Base-by-base conservation (phyloP, 2,888 invertebrate genomes). In the Eulithis prunata region DNA sequence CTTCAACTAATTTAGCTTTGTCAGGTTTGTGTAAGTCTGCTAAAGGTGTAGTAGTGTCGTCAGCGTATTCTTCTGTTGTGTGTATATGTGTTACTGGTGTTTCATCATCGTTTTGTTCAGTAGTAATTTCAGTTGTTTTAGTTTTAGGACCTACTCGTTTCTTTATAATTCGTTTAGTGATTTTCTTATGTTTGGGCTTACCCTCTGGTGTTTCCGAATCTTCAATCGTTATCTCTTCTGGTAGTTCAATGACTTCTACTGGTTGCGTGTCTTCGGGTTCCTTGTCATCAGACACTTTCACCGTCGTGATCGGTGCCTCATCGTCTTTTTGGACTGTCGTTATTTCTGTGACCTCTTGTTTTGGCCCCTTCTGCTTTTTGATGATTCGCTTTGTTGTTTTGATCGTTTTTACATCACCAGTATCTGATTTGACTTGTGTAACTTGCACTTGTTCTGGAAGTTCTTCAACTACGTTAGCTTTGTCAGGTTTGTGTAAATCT, bases 61-160 rank as follows among this genome's bases (percentile, higher is more conserved):
- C 57, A 57, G 47, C 47, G 14, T 47, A 36, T 57, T 13, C 47
- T 2, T 14, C 10, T 38, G 58, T 21, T 13, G 58, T 58, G 58
- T 51, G 12, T 21, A 51, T 41, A 13, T 57, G 36, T 47, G 13
- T 14, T 3, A 36, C 36, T 28, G 57, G 57, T 45, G 47, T 36
- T 46, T 46, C 36, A 13, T 57, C 36, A 11, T 57, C 47, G 2
- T 47, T 11, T 36, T 57, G 57, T 36, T 21, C 47, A 11, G 57
- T 57, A 4, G 46, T 57, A n/a, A 57, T 46, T 57, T 57, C 46
- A 14, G 57, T 57, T 13, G 28, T 28, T 57, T 47, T 47, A 8
- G 32, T 56, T 46, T 64, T 64, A 10, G 64, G 58, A 49, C 64
- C 59, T 43, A 49, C 43, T 12, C 32, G 58, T 68, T 78, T 68